Evolutionary conservation across 2,113 vertebrate genomes (phyloP).

Genomic region (Chauna torquata): DNA sequence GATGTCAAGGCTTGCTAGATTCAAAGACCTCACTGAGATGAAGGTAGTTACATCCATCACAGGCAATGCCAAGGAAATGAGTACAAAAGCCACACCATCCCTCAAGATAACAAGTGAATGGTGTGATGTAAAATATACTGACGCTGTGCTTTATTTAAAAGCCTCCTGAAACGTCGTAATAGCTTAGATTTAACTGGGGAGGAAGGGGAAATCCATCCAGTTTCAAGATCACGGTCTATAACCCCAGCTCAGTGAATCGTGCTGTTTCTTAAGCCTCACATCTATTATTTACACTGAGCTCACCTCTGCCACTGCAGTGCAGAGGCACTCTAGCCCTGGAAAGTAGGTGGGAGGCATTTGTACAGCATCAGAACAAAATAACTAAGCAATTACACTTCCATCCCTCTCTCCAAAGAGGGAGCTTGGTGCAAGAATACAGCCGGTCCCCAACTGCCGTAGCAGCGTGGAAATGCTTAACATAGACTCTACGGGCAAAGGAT

Average conservation of each 20-base stretch:
- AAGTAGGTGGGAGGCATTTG: not conserved
- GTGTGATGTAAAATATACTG: not conserved
- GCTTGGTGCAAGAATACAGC: not conserved
- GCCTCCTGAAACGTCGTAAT: not conserved
- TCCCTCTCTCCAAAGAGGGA: not conserved
- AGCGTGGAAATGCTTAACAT: not conserved
- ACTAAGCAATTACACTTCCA: not conserved
- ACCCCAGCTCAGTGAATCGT: not conserved
- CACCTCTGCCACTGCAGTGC: not conserved
- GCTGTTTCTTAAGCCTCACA: not conserved
- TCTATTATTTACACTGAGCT: not conserved
- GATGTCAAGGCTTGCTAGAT: conserved; percentile 45
- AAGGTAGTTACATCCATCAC: conserved; percentile 38
- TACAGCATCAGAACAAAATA: not conserved
- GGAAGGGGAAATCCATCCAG: not conserved
- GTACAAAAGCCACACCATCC: not conserved
- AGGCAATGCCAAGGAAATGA: not conserved
- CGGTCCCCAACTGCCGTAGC: too few relatives aligned
- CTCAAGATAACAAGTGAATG: not conserved
- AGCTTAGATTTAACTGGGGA: not conserved
- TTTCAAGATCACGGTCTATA: not conserved
- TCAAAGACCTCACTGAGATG: conserved; percentile 22
- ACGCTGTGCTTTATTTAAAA: not conserved
- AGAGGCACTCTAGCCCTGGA: not conserved
- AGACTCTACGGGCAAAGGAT: too few relatives aligned